Percentiles rank a stretch among this genome's conserved stretches.
These are phyloP conservation scores for Acropternis orthonyx DNA, from an alignment of 2,797 vertebrate genomes.

Conservation along the genomic window DNA sequence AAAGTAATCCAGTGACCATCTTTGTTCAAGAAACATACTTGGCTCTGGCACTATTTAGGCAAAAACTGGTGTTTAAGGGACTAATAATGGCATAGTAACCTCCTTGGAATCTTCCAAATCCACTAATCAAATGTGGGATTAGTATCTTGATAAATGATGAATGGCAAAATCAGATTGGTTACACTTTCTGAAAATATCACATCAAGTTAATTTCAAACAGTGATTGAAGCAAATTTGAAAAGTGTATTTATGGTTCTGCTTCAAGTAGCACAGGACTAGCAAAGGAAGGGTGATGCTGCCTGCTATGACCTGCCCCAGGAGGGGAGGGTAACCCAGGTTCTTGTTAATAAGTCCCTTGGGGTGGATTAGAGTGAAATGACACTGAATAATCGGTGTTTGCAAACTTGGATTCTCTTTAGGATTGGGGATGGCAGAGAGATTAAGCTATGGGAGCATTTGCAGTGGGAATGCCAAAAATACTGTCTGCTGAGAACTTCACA, in stretches of 20 bases:
- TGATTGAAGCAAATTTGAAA: neutral
- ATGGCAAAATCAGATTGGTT: neutral
- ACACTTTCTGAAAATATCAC: neutral
- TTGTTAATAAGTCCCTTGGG: too few species aligned
- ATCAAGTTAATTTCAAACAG: neutral
- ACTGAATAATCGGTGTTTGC: too few species aligned
- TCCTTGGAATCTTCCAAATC: neutral
- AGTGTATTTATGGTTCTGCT: neutral
- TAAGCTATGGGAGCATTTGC: neutral
- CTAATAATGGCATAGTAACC: neutral
- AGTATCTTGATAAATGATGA: neutral
- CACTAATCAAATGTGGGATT: neutral
- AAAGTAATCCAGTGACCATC: neutral
- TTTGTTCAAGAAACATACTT: neutral
- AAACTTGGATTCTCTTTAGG: neutral
- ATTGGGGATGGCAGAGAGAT: neutral
- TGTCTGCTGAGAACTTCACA: neutral
- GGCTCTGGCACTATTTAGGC: neutral
- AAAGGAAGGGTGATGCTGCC: neutral
- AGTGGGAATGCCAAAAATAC: neutral
- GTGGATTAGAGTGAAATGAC: too few species aligned
- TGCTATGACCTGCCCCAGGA: too few species aligned
- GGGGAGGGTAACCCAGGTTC: too few species aligned
- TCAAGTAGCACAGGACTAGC: neutral
- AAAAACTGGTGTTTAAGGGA: neutral